Evolutionary conservation across 2,888 invertebrate species (phyloP).

Genomic region (Oegoconia quadripuncta): DNA sequence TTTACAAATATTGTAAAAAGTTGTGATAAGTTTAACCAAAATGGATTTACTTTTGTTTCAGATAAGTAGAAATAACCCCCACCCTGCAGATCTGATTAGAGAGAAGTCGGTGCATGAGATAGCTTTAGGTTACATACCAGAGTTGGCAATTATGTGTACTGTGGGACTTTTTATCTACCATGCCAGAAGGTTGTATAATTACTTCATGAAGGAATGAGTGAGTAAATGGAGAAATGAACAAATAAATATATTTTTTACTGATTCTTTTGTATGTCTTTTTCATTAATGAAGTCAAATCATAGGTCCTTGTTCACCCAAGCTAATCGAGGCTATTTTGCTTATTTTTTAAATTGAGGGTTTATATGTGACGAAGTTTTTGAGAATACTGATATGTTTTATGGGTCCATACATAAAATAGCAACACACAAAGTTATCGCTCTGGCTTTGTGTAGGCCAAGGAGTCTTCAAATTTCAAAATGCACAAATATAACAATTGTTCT

Average conservation of each 20-base stretch:
- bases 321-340: no score
- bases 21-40: not conserved
- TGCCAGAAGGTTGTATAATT: slow-evolving; percentile 36
- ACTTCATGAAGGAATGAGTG: slow-evolving; percentile 39
- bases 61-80: slow-evolving; percentile 65
- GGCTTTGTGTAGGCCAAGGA: no score
- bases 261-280: not conserved
- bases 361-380: no score
- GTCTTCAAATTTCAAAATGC: no score
- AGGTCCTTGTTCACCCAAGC: no score
- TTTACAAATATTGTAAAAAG: no score
- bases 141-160: slow-evolving; percentile 44
- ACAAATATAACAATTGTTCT: no score
- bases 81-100: slow-evolving; percentile 71
- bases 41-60: slow-evolving; percentile 37
- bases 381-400: no score
- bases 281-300: no score
- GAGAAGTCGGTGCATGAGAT: slow-evolving; percentile 46
- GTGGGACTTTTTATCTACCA: slow-evolving; percentile 47
- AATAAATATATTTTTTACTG: not conserved
- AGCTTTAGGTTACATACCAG: slow-evolving; percentile 39
- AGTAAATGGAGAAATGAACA: slow-evolving; percentile 27
- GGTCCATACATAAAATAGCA: no score
- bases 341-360: no score
- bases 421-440: no score